These are phyloP conservation scores for Sphyrna mokarran DNA, from an alignment of 2,113 vertebrate species.

Conservation along the genomic window DNA sequence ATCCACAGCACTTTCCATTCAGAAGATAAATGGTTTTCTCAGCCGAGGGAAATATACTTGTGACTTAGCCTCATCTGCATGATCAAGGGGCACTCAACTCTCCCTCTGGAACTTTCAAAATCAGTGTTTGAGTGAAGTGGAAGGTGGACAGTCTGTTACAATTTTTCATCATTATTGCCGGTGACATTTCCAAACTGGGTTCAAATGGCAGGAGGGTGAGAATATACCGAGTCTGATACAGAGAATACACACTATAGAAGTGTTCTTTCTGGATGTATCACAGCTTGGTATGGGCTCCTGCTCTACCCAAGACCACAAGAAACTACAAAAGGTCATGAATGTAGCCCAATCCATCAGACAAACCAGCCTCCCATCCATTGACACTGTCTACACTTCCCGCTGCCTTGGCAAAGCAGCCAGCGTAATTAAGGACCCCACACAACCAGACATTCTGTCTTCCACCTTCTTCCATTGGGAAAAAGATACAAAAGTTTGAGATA, in stretches of 20 bases:
- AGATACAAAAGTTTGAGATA: no score
- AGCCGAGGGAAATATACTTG: neutral
- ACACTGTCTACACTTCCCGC: no score
- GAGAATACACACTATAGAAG: constrained; percentile 24
- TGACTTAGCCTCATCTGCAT: constrained; percentile 43
- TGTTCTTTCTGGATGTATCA: no score
- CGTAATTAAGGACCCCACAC: no score
- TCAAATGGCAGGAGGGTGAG: constrained; percentile 40
- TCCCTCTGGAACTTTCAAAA: constrained; percentile 54
- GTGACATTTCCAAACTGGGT: constrained; percentile 68
- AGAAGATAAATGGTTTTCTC: constrained; percentile 6
- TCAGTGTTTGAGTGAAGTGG: constrained; percentile 47
- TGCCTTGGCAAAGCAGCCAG: no score
- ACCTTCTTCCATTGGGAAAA: no score
- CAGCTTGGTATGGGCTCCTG: no score
- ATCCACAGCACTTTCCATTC: neutral
- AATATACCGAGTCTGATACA: constrained; percentile 40
- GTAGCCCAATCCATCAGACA: no score
- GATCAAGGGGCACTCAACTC: constrained; percentile 51
- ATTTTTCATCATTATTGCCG: constrained; percentile 86
- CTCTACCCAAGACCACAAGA: no score
- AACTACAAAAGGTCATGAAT: no score
- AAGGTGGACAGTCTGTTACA: constrained; percentile 52
- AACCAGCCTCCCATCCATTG: no score
- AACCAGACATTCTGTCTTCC: no score